These are phyloP conservation scores for Lithodes maja DNA, from an alignment of 2,888 invertebrate species.

Conservation along the genomic window DNA sequence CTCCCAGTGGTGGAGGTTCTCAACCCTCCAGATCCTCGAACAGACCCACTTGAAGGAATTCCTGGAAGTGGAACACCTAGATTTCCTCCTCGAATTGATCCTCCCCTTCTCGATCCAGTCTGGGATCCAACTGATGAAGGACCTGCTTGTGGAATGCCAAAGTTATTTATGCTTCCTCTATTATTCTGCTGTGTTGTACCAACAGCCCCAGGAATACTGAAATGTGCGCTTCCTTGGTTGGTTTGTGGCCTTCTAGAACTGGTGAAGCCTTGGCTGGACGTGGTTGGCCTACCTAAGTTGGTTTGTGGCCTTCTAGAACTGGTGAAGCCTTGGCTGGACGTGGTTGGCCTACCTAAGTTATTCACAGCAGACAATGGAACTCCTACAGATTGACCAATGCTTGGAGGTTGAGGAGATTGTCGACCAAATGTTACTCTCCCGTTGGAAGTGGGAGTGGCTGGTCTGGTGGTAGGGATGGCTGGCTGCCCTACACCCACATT, in stretches of 20 bases:
- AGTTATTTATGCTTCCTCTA: background rate
- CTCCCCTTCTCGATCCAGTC: conserved; percentile 2
- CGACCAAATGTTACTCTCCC: conserved; percentile 13
- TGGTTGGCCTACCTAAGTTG: background rate
- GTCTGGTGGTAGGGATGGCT: conserved; percentile 25
- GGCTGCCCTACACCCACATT: conserved; percentile 29
- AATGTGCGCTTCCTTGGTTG: background rate
- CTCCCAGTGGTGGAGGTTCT: conserved; percentile 4
- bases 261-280: conserved; percentile 7
- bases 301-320: background rate
- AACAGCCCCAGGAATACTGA: conserved; percentile 21
- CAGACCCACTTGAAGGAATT: background rate
- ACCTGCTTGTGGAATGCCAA: conserved; percentile 34
- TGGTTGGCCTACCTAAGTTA: background rate
- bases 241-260: conserved; percentile 11
- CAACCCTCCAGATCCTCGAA: background rate
- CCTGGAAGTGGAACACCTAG: conserved; percentile 16
- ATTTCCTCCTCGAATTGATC: background rate
- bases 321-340: conserved; percentile 7
- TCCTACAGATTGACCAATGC: conserved; percentile 23
- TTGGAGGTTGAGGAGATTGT: background rate
- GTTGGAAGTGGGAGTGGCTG: conserved; percentile 5
- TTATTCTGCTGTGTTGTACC: background rate
- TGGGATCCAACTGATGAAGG: conserved; percentile 1
- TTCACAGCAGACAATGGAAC: conserved; percentile 17